Evolutionary conservation across 2,113 vertebrate species (phyloP).

Genomic region (Trichomycterus rosablanca): DNA sequence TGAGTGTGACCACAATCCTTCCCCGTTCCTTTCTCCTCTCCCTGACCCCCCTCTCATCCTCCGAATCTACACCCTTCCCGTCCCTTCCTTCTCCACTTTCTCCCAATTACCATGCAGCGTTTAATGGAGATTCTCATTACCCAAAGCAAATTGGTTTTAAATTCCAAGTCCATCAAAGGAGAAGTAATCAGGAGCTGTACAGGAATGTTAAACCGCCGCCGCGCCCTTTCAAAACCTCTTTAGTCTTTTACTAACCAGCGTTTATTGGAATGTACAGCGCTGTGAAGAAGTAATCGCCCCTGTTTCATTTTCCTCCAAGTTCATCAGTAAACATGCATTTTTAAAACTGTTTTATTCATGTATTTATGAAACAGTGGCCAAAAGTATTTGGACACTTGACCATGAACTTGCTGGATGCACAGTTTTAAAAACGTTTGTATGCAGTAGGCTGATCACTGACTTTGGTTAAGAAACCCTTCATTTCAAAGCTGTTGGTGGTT

Average conservation of each 20-base stretch:
- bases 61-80: conserved; percentile 22
- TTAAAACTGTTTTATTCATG: too few species aligned
- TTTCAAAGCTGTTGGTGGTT: too few species aligned
- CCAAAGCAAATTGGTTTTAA: conserved; percentile 67
- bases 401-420: too few species aligned
- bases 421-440: too few species aligned
- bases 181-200: conserved; percentile 55
- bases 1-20: conserved; percentile 46
- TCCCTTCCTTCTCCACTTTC: conserved; percentile 37
- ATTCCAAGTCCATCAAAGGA: conserved; percentile 61
- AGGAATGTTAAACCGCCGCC: conserved; percentile 46
- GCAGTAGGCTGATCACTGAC: too few species aligned
- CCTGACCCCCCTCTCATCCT: conserved; percentile 30
- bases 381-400: too few species aligned
- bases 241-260: conserved; percentile 40
- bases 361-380: too few species aligned
- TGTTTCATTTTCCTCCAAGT: too few species aligned
- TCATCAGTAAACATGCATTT: too few species aligned
- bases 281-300: too few species aligned
- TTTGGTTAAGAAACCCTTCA: too few species aligned
- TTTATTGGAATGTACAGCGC: too few species aligned
- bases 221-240: conserved; percentile 51
- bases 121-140: conserved; percentile 62
- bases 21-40: conserved; percentile 33
- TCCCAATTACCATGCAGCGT: conserved; percentile 61